Conservation (phyloP, 1,140 invertebrate species). For the Goniozus legneri region DNA sequence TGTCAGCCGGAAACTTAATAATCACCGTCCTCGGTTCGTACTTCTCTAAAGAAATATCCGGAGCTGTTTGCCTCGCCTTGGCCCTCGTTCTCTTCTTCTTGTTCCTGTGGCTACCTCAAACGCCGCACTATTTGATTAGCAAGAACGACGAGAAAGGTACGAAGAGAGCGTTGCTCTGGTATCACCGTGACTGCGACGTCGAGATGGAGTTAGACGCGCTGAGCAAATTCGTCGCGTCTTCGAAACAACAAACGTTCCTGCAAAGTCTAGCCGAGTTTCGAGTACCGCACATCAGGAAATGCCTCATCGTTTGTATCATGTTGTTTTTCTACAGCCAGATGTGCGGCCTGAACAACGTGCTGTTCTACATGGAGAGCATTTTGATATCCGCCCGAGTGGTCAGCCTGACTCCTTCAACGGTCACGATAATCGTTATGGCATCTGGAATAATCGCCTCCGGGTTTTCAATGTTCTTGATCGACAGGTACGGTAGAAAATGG, state of each 20-base stretch:
- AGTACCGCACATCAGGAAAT: constrained; percentile 58
- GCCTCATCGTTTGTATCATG: constrained; percentile 59
- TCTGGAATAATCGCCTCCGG: constrained; percentile 62
- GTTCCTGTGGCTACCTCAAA: constrained; percentile 69
- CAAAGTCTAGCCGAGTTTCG: constrained; percentile 58
- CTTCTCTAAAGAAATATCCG: constrained; percentile 56
- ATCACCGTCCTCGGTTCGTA: no score
- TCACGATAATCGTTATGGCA: constrained; percentile 64
- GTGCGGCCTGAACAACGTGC: constrained; percentile 69
- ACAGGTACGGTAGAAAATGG: constrained; percentile 64
- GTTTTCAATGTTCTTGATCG: constrained; percentile 62
- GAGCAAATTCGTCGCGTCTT: constrained; percentile 53
- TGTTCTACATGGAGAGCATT: no score
- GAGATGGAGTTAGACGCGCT: constrained; percentile 60
- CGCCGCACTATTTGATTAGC: constrained; percentile 64
- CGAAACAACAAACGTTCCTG: constrained; percentile 50
- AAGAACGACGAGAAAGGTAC: constrained; percentile 58
- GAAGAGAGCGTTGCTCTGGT: constrained; percentile 56
- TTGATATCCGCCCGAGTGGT: constrained; percentile 57
- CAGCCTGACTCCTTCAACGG: constrained; percentile 44
- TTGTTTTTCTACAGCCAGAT: constrained; percentile 72
- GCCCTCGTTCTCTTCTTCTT: constrained; percentile 57
- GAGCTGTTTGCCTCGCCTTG: constrained; percentile 52
- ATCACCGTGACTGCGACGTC: constrained; percentile 59
- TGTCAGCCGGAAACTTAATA: no score